These are phyloP conservation scores for Calosoma granatense DNA, from an alignment of 1,140 invertebrate genomes.

Conservation along the genomic window DNA sequence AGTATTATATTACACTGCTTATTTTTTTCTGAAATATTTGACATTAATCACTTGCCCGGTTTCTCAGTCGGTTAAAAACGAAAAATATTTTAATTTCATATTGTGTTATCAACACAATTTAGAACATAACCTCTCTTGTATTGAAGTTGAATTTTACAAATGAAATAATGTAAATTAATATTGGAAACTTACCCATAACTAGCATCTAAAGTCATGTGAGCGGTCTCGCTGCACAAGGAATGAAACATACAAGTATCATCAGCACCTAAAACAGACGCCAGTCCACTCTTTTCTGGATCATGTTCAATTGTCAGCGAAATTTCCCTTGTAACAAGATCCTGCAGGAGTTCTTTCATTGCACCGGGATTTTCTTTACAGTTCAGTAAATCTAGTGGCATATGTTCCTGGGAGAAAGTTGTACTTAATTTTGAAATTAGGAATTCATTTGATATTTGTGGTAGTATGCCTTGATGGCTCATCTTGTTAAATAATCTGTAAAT, in stretches of 20 bases:
- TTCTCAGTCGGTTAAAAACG: too few species aligned
- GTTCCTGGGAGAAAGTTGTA: conserved; percentile 20
- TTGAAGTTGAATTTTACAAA: too few species aligned
- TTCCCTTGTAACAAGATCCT: conserved; percentile 19
- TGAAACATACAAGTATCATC: conserved; percentile 24
- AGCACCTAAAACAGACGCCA: conserved; percentile 19
- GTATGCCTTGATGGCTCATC: conserved; percentile 3
- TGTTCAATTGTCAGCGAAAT: conserved; percentile 22
- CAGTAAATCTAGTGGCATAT: conserved; percentile 20
- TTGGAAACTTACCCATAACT: too few species aligned
- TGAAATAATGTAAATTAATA: too few species aligned
- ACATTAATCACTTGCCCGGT: too few species aligned
- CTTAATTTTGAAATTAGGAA: conserved; percentile 17
- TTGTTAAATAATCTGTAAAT: not conserved
- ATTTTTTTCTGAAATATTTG: too few species aligned
- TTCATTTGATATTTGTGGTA: conserved; percentile 19
- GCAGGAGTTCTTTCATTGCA: conserved; percentile 17
- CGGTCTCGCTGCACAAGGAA: conserved; percentile 19
- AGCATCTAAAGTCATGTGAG: not conserved
- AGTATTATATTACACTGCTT: too few species aligned
- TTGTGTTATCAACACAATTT: too few species aligned
- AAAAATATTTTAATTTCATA: too few species aligned
- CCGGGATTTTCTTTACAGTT: conserved; percentile 19
- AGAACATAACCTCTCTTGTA: too few species aligned
- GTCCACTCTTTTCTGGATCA: conserved; percentile 22